Base-by-base conservation (phyloP, 2,888 invertebrate species). In the Meiosimyza decipiens region DNA sequence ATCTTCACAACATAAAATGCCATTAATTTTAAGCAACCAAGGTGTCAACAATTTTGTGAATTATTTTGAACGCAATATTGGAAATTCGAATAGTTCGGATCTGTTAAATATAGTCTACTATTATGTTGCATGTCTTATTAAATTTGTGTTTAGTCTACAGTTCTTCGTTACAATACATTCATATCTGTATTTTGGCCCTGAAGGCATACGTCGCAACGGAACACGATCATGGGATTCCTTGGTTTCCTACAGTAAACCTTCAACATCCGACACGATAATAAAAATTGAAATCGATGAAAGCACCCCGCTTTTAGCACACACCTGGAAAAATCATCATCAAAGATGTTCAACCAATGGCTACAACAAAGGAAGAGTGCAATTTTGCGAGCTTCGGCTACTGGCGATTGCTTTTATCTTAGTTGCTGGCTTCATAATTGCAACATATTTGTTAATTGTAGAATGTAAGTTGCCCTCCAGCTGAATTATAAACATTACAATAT, bases 371-470 rank as follows among this genome's bases (percentile, higher is more conserved):
- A 74, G 68, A 28, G 57, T 51, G 16, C 66, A 80, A 49, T 82
- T 79, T 57, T 75, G 78, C 28, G 79, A 83, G 78, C 76, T 81
- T 71, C 78, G 78, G 13, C 77, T 80, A 4, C 74, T 84, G 67
- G 77, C 78, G 15, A 77, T 85, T 70, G 75, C 79, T 18, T 47
- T 81, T 18, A 72, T 85, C 72, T 77, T 86, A 16, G 67, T 78
- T 33, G 59, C 72, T 28, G 82, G 79, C 16, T 63, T 84, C n/a
- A 71, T 75, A 54, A 74, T 85, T 75, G 84, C 83, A 70, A 75
- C 75, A 6, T 86, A 86, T 80, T 79, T 86, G 70, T 79, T 86
- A 70, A 77, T 80, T 74, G 76, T 75, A 76, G 81, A 86, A 80
- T 76, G 86, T 86, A 81, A 85, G 82, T 81, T 71, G 67, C 67